These are phyloP conservation scores for Daubentonia madagascariensis DNA, from an alignment of 2,113 vertebrate species.

Conservation along the genomic window DNA sequence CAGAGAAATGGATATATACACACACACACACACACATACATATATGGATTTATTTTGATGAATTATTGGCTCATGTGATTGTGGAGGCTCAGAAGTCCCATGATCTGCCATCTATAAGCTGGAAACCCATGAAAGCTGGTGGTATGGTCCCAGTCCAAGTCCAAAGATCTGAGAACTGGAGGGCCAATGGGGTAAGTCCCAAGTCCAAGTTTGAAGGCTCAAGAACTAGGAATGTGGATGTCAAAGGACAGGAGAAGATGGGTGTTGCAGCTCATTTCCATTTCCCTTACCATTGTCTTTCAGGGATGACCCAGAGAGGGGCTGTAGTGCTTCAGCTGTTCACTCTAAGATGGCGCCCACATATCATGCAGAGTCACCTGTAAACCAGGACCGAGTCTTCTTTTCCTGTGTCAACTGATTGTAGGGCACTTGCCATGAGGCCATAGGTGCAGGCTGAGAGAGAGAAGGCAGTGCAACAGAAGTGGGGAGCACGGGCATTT, in stretches of 20 bases:
- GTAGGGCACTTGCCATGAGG: neutral
- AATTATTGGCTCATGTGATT: neutral
- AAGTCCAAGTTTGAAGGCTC: neutral
- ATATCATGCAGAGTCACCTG: neutral
- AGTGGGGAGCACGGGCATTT: neutral
- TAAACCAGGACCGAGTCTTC: neutral
- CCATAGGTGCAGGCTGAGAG: neutral
- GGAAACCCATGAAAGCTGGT: neutral
- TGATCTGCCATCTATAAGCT: neutral
- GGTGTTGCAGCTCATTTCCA: neutral
- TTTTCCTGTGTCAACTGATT: neutral
- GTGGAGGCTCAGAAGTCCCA: neutral
- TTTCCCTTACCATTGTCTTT: neutral
- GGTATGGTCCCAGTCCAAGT: neutral
- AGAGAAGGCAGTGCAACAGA: neutral
- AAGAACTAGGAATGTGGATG: neutral
- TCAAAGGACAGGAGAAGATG: neutral
- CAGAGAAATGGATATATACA: neutral
- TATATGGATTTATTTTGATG: neutral
- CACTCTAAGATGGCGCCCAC: neutral
- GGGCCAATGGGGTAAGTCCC: neutral
- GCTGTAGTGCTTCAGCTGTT: neutral
- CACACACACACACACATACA: neutral
- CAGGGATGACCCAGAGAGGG: neutral
- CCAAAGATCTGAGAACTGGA: neutral